Percentiles rank a stretch among this genome's conserved stretches.
Conservation (phyloP, 2,888 invertebrate species). For the Acanthosepion esculentum region DNA sequence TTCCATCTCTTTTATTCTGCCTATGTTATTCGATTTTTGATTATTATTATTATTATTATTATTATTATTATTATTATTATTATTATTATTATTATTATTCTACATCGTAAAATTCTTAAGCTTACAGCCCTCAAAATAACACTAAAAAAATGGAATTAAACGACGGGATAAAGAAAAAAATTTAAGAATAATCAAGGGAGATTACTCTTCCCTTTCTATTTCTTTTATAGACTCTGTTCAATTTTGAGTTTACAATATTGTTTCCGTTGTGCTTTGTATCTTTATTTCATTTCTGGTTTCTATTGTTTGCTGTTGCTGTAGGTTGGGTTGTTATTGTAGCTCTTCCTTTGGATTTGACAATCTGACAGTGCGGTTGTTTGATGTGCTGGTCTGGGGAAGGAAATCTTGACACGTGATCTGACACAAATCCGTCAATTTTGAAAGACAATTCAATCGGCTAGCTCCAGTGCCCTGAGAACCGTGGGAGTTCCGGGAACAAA, state of each 20-base stretch:
- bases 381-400: not conserved
- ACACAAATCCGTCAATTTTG: not conserved
- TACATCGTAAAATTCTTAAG: not conserved
- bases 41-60: not conserved
- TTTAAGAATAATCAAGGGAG: not conserved
- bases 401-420: slow-evolving; percentile 9
- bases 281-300: not conserved
- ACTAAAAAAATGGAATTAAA: not conserved
- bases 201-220: not conserved
- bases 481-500: not conserved
- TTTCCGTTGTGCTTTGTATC: not conserved
- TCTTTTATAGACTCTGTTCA: not conserved
- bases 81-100: not conserved
- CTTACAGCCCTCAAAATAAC: not conserved
- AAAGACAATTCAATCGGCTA: not conserved
- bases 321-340: not conserved
- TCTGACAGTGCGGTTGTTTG: not conserved
- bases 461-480: too few relatives aligned
- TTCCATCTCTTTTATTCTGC: too few relatives aligned
- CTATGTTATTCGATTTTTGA: too few relatives aligned
- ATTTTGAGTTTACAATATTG: not conserved
- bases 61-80: too few relatives aligned
- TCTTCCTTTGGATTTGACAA: not conserved
- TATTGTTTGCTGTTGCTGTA: not conserved
- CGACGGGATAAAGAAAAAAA: not conserved